Conservation (phyloP, 1,140 invertebrate genomes). For the Cyrtorhinus lividipennis region DNA sequence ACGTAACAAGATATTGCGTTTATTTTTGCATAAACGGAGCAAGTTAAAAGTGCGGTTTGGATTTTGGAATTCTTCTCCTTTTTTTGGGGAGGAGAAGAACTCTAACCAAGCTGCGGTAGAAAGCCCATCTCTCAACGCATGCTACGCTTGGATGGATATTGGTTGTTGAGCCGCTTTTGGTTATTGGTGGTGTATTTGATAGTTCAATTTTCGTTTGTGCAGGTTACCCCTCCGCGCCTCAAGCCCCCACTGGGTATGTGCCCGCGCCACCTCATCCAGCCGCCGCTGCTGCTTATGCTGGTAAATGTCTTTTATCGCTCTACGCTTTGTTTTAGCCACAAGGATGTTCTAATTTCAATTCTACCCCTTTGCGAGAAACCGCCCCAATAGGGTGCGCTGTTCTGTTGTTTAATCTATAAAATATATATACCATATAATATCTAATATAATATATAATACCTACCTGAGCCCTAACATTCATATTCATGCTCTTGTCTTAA, state of each 20-base stretch:
- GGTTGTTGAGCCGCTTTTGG: conserved; percentile 7
- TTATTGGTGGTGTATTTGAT: not conserved
- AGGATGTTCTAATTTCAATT: not conserved
- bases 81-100: not conserved
- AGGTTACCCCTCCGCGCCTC: conserved; percentile 37
- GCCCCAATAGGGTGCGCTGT: too few relatives aligned
- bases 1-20: not conserved
- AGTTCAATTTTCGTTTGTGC: conserved; percentile 26
- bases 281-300: conserved; percentile 32
- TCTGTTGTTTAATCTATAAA: too few relatives aligned
- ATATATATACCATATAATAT: too few relatives aligned
- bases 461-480: too few relatives aligned
- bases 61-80: not conserved
- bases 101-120: conserved; percentile 6
- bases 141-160: conserved; percentile 11
- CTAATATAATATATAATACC: too few relatives aligned
- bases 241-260: conserved; percentile 37
- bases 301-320: conserved; percentile 25
- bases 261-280: conserved; percentile 35
- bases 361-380: too few relatives aligned
- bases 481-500: too few relatives aligned
- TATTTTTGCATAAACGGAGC: not conserved
- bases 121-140: conserved; percentile 15
- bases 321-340: not conserved
- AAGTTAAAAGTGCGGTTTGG: not conserved